A percentile compares a stretch with the other conserved stretches of the same genome.
Evolutionary conservation across 2,888 invertebrate genomes (phyloP).

Genomic region (Sesia apiformis): DNA sequence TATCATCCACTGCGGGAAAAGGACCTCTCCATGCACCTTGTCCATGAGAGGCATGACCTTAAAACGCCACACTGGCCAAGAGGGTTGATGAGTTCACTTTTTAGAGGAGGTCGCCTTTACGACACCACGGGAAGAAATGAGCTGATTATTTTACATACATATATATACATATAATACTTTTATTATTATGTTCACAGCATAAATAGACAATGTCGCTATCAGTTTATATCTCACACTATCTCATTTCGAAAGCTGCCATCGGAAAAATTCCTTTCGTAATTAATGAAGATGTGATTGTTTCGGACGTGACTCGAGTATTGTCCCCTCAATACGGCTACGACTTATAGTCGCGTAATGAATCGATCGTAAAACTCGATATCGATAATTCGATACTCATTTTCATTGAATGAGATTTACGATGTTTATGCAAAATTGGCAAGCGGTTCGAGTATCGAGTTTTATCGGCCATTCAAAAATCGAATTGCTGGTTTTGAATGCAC

Average conservation of each 20-base stretch:
- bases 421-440: conserved; percentile 60
- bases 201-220: neutral
- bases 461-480: conserved; percentile 59
- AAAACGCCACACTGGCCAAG: too few species aligned
- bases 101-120: too few species aligned
- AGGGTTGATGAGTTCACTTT: too few species aligned
- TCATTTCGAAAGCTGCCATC: conserved; percentile 18
- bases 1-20: too few species aligned
- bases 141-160: too few species aligned
- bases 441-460: conserved; percentile 59
- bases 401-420: conserved; percentile 65
- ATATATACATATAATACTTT: too few species aligned
- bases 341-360: conserved; percentile 44
- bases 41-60: too few species aligned
- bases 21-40: too few species aligned
- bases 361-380: conserved; percentile 52
- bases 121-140: too few species aligned
- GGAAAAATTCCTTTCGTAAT: conserved; percentile 56
- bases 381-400: conserved; percentile 59
- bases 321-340: conserved; percentile 41
- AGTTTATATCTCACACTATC: neutral
- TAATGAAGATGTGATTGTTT: conserved; percentile 69
- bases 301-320: conserved; percentile 45
- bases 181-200: too few species aligned
- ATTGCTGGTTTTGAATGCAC: conserved; percentile 44